Base-by-base conservation (phyloP, 2,888 invertebrate species). In the Chorisops tibialis region DNA sequence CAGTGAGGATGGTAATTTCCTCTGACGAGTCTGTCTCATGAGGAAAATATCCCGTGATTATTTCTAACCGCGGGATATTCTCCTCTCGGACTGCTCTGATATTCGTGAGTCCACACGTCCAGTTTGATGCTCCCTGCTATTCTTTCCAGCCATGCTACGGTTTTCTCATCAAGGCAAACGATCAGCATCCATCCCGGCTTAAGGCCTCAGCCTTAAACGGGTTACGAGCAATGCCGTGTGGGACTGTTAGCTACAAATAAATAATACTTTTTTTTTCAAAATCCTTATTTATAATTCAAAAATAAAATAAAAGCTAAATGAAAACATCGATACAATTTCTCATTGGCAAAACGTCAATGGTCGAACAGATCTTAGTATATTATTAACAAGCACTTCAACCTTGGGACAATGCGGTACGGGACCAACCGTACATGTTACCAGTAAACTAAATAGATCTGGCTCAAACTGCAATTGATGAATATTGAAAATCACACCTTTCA, bases 331-430 rank as follows among this genome's bases (percentile, higher is more conserved):
- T 12, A 37, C 14, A 30, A 7, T 30, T 5, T n/a, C 18, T 24
- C 14, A 54, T 22, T 54, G 39, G 7, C 41, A 54, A 54, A 41
- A 54, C 3, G 54, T 37, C 22, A 54, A 24, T 24, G 54, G 54
- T 5, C 37, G 54, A 21, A 54, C 41, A 4, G 54, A 21, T 41
- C 24, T 41, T 16, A 54, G 18, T 18, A 54, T 14, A n/a, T 24
- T 22, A n/a, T 22, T 22, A 7, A 54, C 41, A 2, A 14, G 1
- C 1, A 14, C 14, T 39, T 41, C 14, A 3, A 54, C 24, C 19
- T 54, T 54, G 7, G 41, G n/a, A 22, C 22, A 5, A 24, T 16
- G 43, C 14, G n/a, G 14, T 7, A 9, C 7, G 3, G 14, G 39
- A 4, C 24, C 5, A n/a, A n/a, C 1, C 2, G 24, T 12, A 24